phyloP scores from a whole-genome alignment of 2,113 vertebrate genomes.

The Lepus timidus region DNA sequence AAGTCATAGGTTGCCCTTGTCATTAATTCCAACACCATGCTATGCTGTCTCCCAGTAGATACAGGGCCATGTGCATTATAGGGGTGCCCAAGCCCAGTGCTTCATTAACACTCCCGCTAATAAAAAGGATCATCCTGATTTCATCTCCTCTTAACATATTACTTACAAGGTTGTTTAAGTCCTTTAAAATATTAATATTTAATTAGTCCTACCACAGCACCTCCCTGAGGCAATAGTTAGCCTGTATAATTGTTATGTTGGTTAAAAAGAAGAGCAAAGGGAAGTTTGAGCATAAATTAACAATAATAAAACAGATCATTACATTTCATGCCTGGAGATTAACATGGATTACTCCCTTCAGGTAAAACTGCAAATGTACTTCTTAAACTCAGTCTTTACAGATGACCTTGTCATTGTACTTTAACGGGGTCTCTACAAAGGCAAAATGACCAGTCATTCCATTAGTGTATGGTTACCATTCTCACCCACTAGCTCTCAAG shows the following conservation, averaged over 20 bases:
- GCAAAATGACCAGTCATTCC: slow-evolving; percentile 67
- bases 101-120: slow-evolving; percentile 68
- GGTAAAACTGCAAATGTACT: slow-evolving; percentile 72
- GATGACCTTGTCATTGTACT: slow-evolving; percentile 74
- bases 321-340: slow-evolving; percentile 73
- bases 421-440: slow-evolving; percentile 30
- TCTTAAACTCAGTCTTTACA: slow-evolving; percentile 75
- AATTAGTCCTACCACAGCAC: slow-evolving; percentile 78
- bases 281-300: slow-evolving; percentile 79
- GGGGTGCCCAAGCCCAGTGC: background rate
- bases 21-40: slow-evolving; percentile 30
- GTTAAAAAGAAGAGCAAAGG: slow-evolving; percentile 78
- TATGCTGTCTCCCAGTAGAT: slow-evolving; percentile 37
- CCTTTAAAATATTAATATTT: slow-evolving; percentile 84
- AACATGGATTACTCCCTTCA: slow-evolving; percentile 70
- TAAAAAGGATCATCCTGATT: slow-evolving; percentile 62
- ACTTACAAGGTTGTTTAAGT: slow-evolving; percentile 82
- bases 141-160: slow-evolving; percentile 73
- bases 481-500: slow-evolving; percentile 51
- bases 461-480: slow-evolving; percentile 52
- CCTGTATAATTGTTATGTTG: slow-evolving; percentile 76
- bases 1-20: slow-evolving; percentile 13
- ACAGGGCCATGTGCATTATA: background rate
- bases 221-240: slow-evolving; percentile 79
- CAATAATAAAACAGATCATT: slow-evolving; percentile 82